phyloP scores from a whole-genome alignment of 2,113 vertebrate species.

The Tapirus terrestris region DNA sequence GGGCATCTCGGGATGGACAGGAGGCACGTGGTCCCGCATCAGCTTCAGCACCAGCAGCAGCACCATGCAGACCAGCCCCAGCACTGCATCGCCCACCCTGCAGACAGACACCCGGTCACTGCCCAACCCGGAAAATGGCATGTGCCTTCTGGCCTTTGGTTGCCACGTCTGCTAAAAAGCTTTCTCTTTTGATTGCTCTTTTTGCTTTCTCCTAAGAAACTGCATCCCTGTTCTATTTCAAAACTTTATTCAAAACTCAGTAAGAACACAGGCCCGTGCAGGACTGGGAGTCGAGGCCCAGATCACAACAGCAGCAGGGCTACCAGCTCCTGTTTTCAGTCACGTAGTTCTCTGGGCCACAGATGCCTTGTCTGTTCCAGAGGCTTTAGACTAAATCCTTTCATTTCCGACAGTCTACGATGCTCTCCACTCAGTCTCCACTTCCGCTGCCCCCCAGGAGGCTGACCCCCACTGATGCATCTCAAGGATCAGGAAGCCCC shows the following conservation, averaged over 20 bases:
- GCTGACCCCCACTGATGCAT: too few relatives aligned
- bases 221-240: background rate
- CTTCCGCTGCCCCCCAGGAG: background rate
- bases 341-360: fast-evolving
- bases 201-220: background rate
- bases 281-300: fast-evolving
- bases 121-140: fast-evolving
- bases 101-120: background rate
- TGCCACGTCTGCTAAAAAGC: fast-evolving
- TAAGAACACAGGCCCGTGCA: fast-evolving
- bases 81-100: constrained; percentile 90
- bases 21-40: constrained; percentile 88
- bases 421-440: fast-evolving
- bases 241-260: background rate
- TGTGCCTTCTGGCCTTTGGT: fast-evolving
- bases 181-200: fast-evolving
- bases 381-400: background rate
- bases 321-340: fast-evolving
- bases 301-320: fast-evolving
- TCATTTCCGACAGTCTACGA: background rate
- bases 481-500: background rate
- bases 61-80: constrained; percentile 90
- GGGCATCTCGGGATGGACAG: background rate
- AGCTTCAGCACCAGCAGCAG: constrained; percentile 86
- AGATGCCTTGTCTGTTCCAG: fast-evolving